Evolutionary conservation across 1,140 invertebrate species (phyloP), one percentile per base, ranked within the genome.

Genomic region (Tetranychus cinnabarinus): DNA sequence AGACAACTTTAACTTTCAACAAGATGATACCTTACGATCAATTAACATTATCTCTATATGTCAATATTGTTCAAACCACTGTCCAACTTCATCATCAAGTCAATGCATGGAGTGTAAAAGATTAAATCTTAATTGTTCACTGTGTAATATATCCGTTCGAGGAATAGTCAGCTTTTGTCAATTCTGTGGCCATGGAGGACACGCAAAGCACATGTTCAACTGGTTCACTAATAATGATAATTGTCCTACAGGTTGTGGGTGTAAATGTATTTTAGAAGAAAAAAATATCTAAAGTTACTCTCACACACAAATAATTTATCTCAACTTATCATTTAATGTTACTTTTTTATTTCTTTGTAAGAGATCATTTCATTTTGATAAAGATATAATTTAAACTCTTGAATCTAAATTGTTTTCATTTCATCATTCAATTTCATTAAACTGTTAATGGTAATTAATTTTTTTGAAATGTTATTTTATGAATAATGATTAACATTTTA

Each of bases 231-330:
- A 68, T 35, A 76, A 82, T 65, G 71, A 77, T 68, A 72, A 79
- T 45, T 85, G 84, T 69, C 78, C 83, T 7, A 78, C 85, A 3
- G 88, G 88, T 15, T 96, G 90, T 75, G 89, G 89, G 3, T 96
- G 91, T 73, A 77, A 76, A 61, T 96, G 90, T 70, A 72, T 87
- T 54, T 56, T 45, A 23, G 39, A 42, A 10, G 5, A 42, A 10
- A 42, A 42, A 42, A 42, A 23, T 23, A 23, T 23, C 39, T 6
- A 42, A 42, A 42, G 10, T 10, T 42, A 42, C 5, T 42, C 10
- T 42, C 39, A 42, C 10, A 42, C 39, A 42, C 5, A 6, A 42
- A 23, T 23, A 23, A 23, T 23, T 23, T 23, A 23, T 23, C 23
- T 23, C 23, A 23, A 23, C 23, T 23, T 23, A 23, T 23, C 23